These are phyloP conservation scores for Myotis myotis DNA, from an alignment of 2,797 vertebrate genomes.

Conservation along the genomic window DNA sequence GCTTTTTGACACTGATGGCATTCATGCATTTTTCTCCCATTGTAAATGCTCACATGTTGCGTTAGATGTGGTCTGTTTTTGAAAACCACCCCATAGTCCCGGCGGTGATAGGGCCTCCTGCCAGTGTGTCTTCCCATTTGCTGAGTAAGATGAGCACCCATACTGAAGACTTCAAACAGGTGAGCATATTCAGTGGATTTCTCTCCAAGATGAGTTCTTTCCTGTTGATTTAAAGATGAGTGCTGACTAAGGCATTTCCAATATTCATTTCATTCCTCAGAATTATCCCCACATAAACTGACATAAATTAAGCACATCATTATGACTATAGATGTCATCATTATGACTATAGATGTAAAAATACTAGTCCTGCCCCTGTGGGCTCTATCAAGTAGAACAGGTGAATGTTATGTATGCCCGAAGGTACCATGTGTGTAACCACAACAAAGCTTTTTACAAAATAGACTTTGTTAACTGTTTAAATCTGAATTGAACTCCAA, in stretches of 20 bases:
- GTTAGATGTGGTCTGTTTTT: neutral
- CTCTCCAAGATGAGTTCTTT: conserved; percentile 20
- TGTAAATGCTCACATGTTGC: conserved; percentile 10
- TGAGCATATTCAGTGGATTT: neutral
- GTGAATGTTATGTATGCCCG: neutral
- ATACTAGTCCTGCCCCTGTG: neutral
- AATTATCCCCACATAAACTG: neutral
- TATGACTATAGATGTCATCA: neutral
- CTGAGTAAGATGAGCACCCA: conserved; percentile 14
- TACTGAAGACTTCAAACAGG: conserved; percentile 43
- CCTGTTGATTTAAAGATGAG: conserved; percentile 41
- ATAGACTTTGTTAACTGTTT: neutral
- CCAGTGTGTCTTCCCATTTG: neutral
- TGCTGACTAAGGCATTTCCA: neutral
- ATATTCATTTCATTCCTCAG: neutral
- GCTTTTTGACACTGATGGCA: conserved; percentile 78
- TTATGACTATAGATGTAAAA: neutral
- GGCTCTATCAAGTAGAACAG: neutral
- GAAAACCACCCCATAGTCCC: neutral
- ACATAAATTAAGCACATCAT: neutral
- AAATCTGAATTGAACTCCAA: neutral
- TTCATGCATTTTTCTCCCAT: conserved; percentile 71
- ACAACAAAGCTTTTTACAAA: neutral
- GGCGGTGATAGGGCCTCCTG: conserved; percentile 42
- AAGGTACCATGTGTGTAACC: neutral